A percentile compares a stretch with the other conserved stretches of the same genome.
Evolutionary conservation across 2,888 invertebrate species (phyloP).

Genomic region (Scaptodrosophila latifasciaeformis): DNA sequence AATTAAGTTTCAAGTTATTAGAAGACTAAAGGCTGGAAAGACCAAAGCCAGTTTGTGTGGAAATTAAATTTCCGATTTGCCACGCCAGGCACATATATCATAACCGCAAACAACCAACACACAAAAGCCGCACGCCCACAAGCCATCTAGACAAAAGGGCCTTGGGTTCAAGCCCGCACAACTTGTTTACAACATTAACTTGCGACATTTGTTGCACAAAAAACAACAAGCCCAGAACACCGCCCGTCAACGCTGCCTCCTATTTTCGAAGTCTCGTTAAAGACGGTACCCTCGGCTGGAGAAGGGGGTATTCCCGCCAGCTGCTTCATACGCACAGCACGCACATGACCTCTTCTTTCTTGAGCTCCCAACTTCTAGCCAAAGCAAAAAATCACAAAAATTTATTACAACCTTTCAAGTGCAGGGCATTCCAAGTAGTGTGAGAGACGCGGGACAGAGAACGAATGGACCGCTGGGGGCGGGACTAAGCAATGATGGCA

Average conservation of each 20-base stretch:
- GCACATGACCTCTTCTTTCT: slow-evolving; percentile 49
- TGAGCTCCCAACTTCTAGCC: slow-evolving; percentile 4
- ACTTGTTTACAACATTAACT: slow-evolving; percentile 67
- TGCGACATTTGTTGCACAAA: slow-evolving; percentile 63
- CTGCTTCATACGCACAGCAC: slow-evolving; percentile 24
- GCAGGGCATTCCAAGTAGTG: slow-evolving; percentile 27
- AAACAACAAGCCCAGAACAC: not conserved
- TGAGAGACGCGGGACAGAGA: no score
- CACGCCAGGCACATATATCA: slow-evolving; percentile 60
- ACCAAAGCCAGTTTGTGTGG: slow-evolving; percentile 47
- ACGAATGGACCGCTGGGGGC: no score
- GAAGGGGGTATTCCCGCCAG: not conserved
- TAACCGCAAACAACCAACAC: slow-evolving; percentile 27
- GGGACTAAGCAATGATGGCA: no score
- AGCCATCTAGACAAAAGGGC: slow-evolving; percentile 2
- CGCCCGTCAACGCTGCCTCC: slow-evolving; percentile 1
- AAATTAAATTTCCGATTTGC: slow-evolving; percentile 67
- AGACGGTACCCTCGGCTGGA: slow-evolving; percentile 23
- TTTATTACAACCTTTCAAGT: slow-evolving; percentile 51
- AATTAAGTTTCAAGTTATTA: slow-evolving; percentile 65
- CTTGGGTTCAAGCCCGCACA: slow-evolving; percentile 30
- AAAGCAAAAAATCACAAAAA: slow-evolving; percentile 49
- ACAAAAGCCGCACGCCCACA: slow-evolving; percentile 10
- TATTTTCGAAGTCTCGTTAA: slow-evolving; percentile 47
- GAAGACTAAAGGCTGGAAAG: slow-evolving; percentile 41